A percentile compares a stretch with the other conserved stretches of the same genome.
phyloP scores from a whole-genome alignment of 2,113 vertebrate species.

The Ailuropoda melanoleuca region DNA sequence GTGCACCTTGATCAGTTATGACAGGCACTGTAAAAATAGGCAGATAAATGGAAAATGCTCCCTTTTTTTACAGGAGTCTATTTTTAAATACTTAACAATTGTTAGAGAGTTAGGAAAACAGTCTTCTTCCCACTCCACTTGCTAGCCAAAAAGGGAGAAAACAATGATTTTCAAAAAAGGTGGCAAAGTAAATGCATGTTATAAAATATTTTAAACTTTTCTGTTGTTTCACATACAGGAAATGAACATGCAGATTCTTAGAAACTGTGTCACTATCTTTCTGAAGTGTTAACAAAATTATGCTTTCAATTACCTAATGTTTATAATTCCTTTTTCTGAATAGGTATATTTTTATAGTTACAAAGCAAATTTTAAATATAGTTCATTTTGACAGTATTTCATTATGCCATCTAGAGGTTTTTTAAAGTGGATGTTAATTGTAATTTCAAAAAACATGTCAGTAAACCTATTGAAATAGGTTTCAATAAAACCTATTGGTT shows the following conservation, averaged over 20 bases:
- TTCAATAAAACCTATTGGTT: not conserved
- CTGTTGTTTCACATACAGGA: constrained; percentile 54
- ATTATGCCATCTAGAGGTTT: constrained; percentile 15
- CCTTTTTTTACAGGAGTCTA: not conserved
- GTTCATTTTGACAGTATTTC: constrained; percentile 27
- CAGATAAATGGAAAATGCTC: not conserved
- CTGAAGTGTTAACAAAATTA: constrained; percentile 47
- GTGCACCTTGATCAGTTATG: not conserved
- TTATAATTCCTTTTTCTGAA: constrained; percentile 9
- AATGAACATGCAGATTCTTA: constrained; percentile 53
- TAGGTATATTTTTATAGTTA: constrained; percentile 28
- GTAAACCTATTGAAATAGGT: too few relatives aligned
- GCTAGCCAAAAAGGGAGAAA: not conserved
- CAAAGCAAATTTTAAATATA: constrained; percentile 16
- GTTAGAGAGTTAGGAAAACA: constrained; percentile 11
- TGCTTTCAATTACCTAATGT: not conserved
- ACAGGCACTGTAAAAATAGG: not conserved
- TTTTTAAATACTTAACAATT: constrained; percentile 19
- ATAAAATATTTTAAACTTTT: constrained; percentile 50
- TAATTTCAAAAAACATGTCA: not conserved
- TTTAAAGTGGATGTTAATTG: constrained; percentile 44
- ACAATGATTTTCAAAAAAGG: not conserved
- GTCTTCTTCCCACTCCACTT: not conserved
- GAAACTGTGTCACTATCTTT: constrained; percentile 45
- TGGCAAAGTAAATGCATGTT: constrained; percentile 1